Evolutionary conservation across 2,888 invertebrate species (phyloP).

Genomic region (Choristoneura rosaceana): DNA sequence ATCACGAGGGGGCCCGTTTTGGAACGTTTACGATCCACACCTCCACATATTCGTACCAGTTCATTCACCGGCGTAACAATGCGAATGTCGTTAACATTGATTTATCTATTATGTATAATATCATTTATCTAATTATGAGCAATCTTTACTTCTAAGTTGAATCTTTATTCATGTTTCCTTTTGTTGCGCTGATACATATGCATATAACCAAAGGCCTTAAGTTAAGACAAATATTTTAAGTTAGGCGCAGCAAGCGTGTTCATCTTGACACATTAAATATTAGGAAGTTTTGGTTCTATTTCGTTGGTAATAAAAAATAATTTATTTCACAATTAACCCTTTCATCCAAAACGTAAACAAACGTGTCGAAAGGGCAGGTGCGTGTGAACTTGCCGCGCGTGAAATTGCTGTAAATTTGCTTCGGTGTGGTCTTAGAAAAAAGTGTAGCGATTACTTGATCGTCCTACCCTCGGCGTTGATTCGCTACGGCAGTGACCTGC

Average conservation of each 20-base stretch:
- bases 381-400: conserved; percentile 80
- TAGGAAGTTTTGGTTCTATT: conserved; percentile 8
- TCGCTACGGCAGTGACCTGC: conserved; percentile 71
- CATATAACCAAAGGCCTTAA: not conserved
- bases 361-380: conserved; percentile 66
- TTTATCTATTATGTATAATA: conserved; percentile 56
- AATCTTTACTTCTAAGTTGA: not conserved
- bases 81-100: conserved; percentile 70
- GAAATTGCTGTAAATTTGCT: conserved; percentile 81
- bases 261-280: conserved; percentile 1
- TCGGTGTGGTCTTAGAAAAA: conserved; percentile 82
- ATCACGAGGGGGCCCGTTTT: conserved; percentile 75
- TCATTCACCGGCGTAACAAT: conserved; percentile 75
- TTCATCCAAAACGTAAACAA: conserved; percentile 61
- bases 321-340: conserved; percentile 39
- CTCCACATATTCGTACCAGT: conserved; percentile 77
- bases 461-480: conserved; percentile 77
- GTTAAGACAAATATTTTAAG: not conserved
- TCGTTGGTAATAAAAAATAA: conserved; percentile 3
- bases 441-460: conserved; percentile 76
- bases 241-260: not conserved
- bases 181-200: not conserved
- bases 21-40: conserved; percentile 80
- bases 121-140: conserved; percentile 6
- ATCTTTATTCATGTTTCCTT: not conserved